These are phyloP conservation scores for Arctia plantaginis DNA, from an alignment of 2,888 invertebrate genomes.

Conservation along the genomic window DNA sequence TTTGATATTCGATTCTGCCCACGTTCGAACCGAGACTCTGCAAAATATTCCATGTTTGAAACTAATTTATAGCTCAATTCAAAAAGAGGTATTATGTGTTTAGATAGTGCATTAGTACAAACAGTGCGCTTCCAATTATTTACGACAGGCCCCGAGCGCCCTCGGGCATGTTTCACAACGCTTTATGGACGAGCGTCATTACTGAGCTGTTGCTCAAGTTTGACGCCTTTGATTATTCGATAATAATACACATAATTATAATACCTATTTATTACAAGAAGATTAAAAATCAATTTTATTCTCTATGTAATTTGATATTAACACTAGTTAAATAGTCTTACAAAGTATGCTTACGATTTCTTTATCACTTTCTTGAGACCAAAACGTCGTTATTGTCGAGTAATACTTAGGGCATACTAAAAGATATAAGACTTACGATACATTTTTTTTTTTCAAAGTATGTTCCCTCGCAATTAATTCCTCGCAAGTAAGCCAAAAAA, in stretches of 20 bases:
- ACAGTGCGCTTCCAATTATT: conserved; percentile 80
- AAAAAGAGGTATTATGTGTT: conserved; percentile 72
- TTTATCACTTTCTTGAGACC: background rate
- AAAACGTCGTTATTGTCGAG: too few species aligned
- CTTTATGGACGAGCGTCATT: conserved; percentile 66
- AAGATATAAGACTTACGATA: too few species aligned
- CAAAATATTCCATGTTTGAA: conserved; percentile 53
- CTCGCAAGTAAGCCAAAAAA: too few species aligned
- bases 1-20: conserved; percentile 58
- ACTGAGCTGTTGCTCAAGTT: conserved; percentile 64
- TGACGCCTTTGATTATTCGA: conserved; percentile 67
- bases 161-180: conserved; percentile 70
- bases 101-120: conserved; percentile 76
- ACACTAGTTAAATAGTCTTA: conserved; percentile 5
- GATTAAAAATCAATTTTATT: conserved; percentile 50
- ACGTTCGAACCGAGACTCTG: conserved; percentile 54
- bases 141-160: conserved; percentile 66
- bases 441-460: too few species aligned
- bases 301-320: conserved; percentile 47
- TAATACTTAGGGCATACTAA: too few species aligned
- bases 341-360: conserved; percentile 1
- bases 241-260: conserved; percentile 53
- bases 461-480: too few species aligned
- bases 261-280: conserved; percentile 47
- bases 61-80: conserved; percentile 78